phyloP scores from a whole-genome alignment of 2,888 invertebrate species.

The Fabriciana adippe region DNA sequence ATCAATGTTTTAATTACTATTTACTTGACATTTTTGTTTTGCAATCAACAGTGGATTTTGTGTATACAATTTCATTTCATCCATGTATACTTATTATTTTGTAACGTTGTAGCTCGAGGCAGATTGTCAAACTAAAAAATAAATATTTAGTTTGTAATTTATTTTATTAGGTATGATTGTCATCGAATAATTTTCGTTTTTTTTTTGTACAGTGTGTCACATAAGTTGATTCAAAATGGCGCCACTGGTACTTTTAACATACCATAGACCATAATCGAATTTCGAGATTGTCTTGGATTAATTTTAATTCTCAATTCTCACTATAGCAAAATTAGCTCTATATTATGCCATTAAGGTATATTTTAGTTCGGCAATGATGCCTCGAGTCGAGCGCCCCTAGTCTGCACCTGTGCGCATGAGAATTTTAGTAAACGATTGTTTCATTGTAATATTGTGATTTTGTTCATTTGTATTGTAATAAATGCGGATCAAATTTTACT shows the following conservation, averaged over 20 bases:
- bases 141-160: neutral
- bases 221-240: too few species aligned
- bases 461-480: conserved; percentile 73
- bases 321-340: too few species aligned
- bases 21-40: neutral
- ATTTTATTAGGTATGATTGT: neutral
- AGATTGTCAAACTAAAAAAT: neutral
- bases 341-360: neutral
- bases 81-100: neutral
- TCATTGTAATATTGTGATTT: conserved; percentile 60
- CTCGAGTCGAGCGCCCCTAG: conserved; percentile 17
- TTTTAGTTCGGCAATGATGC: neutral
- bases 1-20: neutral
- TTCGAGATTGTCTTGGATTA: too few species aligned
- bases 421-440: conserved; percentile 55
- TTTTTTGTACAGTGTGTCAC: too few species aligned
- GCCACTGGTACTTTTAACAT: too few species aligned
- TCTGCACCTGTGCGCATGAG: conserved; percentile 48
- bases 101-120: neutral
- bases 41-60: neutral
- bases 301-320: too few species aligned
- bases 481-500: conserved; percentile 69
- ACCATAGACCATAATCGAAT: too few species aligned
- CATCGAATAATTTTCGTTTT: too few species aligned
- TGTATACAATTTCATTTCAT: neutral